These are phyloP conservation scores for Coelogynopora nodosa DNA, from an alignment of 2,888 invertebrate genomes.

Conservation along the genomic window DNA sequence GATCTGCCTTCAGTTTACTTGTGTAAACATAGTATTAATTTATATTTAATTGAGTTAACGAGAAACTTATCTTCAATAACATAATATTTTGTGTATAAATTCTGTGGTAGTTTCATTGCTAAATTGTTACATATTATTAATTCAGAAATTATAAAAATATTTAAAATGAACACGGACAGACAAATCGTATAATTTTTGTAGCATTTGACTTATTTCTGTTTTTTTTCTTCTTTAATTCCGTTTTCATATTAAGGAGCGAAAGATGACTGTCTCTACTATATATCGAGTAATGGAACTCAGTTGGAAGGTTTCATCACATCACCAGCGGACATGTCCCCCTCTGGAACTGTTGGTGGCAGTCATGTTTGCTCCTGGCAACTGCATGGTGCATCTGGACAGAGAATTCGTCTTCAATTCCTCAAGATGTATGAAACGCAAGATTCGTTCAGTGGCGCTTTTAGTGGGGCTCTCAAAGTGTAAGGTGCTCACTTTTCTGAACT, in stretches of 20 bases:
- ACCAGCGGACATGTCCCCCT: neutral
- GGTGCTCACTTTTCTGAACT: no score
- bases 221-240: neutral
- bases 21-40: no score
- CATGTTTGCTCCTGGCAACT: slow-evolving; percentile 1
- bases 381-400: neutral
- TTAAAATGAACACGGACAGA: no score
- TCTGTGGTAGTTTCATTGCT: no score
- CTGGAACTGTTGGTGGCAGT: neutral
- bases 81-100: no score
- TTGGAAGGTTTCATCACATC: neutral
- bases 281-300: neutral
- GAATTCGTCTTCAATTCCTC: neutral
- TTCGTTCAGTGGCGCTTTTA: neutral
- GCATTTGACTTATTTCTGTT: no score
- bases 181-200: no score
- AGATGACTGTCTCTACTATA: neutral
- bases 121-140: no score
- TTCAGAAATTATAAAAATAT: no score
- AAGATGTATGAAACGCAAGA: neutral
- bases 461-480: neutral
- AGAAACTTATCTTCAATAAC: no score
- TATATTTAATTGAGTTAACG: no score
- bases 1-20: no score
- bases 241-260: neutral